Evolutionary conservation across 2,113 vertebrate genomes (phyloP).

Genomic region (Oryzias celebensis): DNA sequence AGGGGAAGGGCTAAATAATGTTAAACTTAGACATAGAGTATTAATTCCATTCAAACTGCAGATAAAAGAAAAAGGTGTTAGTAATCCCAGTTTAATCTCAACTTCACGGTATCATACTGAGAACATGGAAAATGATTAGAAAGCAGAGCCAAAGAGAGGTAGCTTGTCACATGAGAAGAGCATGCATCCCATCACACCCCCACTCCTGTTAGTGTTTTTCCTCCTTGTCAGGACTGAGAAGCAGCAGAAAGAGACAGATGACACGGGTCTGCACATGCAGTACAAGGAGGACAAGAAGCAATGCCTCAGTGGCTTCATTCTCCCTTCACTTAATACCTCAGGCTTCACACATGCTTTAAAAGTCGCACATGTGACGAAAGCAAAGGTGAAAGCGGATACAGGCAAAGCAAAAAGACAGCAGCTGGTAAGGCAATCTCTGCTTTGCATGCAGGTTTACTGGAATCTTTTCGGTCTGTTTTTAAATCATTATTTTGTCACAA

Average conservation of each 20-base stretch:
- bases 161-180: too few species aligned
- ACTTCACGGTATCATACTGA: too few species aligned
- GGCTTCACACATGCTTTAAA: slow-evolving; percentile 20
- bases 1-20: too few species aligned
- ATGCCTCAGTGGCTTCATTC: slow-evolving; percentile 14
- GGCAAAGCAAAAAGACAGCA: background rate
- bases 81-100: too few species aligned
- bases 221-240: slow-evolving; percentile 30
- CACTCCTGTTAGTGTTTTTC: background rate
- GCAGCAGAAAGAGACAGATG: slow-evolving; percentile 19
- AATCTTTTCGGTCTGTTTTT: background rate
- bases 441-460: background rate
- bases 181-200: too few species aligned
- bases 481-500: background rate
- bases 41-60: too few species aligned
- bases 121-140: too few species aligned
- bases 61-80: too few species aligned
- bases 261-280: slow-evolving; percentile 20
- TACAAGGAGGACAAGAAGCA: slow-evolving; percentile 19
- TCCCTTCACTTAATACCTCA: slow-evolving; percentile 13
- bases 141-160: too few species aligned
- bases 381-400: background rate
- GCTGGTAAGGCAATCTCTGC: slow-evolving; percentile 12
- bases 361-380: slow-evolving; percentile 12
- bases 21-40: too few species aligned